Evolutionary conservation across 1,140 invertebrate species (phyloP).

Genomic region (Solen grandis): DNA sequence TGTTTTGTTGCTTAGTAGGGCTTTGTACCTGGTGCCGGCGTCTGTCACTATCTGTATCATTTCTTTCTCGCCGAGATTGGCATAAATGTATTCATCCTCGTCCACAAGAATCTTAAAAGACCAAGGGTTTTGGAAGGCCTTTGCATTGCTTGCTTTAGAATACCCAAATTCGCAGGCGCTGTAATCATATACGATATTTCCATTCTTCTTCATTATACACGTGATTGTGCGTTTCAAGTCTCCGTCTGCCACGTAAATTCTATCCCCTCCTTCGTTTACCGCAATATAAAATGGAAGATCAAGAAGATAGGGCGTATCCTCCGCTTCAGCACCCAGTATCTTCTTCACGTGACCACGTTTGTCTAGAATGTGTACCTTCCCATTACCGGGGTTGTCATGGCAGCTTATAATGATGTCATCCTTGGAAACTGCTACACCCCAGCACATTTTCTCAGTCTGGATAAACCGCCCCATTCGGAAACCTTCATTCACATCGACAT

Average conservation of each 20-base stretch:
- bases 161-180: conserved; percentile 29
- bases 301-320: conserved; percentile 3
- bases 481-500: conserved; percentile 37
- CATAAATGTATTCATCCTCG: conserved; percentile 41
- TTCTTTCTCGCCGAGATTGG: conserved; percentile 47
- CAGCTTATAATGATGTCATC: conserved; percentile 30
- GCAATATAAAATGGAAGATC: conserved; percentile 45
- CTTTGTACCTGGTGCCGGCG: conserved; percentile 14
- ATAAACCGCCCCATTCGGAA: conserved; percentile 26
- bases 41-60: conserved; percentile 49
- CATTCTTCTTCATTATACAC: conserved; percentile 34
- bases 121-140: conserved; percentile 35
- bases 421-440: conserved; percentile 24
- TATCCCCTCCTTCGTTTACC: conserved; percentile 25
- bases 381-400: conserved; percentile 47
- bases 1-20: conserved; percentile 35
- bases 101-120: conserved; percentile 48
- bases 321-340: conserved; percentile 34
- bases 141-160: conserved; percentile 1
- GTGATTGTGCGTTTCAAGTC: conserved; percentile 39
- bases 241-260: conserved; percentile 41
- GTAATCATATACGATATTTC: conserved; percentile 46
- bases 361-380: conserved; percentile 42
- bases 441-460: conserved; percentile 48
- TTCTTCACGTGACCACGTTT: conserved; percentile 46